Evolutionary conservation across 2,888 invertebrate species (phyloP), one percentile per base, ranked within the genome.

Genomic region (Campoplex capitator): DNA sequence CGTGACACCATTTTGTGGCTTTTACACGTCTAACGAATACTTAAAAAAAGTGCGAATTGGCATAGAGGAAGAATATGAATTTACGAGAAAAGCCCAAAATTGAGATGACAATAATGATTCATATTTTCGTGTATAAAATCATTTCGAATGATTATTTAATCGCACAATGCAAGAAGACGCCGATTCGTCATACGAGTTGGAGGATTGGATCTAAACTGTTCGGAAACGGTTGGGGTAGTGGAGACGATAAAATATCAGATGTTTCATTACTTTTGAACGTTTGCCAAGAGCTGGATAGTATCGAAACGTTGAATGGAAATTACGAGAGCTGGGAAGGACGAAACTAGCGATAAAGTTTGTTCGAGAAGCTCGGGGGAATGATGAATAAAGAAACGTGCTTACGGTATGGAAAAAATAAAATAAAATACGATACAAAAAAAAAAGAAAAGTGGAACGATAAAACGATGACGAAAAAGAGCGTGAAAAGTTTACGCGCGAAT

Each of bases 221-320:
- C 48, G 32, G 45, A 76, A 76, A 65, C 45, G 48, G 28, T 76
- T 48, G 45, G 45, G 28, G 51, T 48, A 11, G 32, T 32, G 38
- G n/a, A 62, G 18, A 32, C 82, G 78, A 85, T 85, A 82, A 82
- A 82, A 77, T 51, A 78, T 78, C 74, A 68, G 45, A n/a, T 45
- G 42, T 85, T 85, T 82, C 62, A 68, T 78, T 35, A 54, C 48
- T 85, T 78, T 85, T 83, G 85, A 83, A 42, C 62, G 38, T 58
- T 38, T 82, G 85, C 85, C 85, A 85, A 68, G 65, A 45, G 68
- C 68, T 18, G 23, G 48, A 45, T 71, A 8, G 70, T 58, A 68
- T 70, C 51, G 28, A 62, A 48, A 51, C 42, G 76, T 62, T 65
- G 71, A 82, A 77, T 77, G 65, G 62, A 56, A 85, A 81, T 85